Conservation (phyloP, 2,113 vertebrate species). For the Echinops telfairi region DNA sequence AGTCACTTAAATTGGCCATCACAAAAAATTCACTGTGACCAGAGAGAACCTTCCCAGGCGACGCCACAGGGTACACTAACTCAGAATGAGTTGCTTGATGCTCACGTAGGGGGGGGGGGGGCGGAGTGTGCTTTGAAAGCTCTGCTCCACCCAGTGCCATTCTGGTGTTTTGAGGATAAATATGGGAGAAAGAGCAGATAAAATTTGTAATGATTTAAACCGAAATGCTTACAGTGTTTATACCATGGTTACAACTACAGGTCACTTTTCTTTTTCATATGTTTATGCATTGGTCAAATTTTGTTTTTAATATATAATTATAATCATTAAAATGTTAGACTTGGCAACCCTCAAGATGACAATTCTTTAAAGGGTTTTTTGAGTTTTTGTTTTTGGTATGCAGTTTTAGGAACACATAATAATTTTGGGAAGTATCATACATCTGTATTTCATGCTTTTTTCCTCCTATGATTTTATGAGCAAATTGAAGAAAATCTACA, state of each 20-base stretch:
- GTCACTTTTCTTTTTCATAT: slow-evolving; percentile 2
- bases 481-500: background rate
- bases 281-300: slow-evolving; percentile 19
- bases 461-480: background rate
- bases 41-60: no score
- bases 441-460: slow-evolving; percentile 14
- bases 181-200: background rate
- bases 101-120: no score
- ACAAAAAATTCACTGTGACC: no score
- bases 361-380: background rate
- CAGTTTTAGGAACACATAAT: background rate
- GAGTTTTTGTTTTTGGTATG: background rate
- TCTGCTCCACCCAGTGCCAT: no score
- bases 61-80: no score
- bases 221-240: background rate
- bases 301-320: background rate
- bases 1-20: no score
- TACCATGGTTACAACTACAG: background rate
- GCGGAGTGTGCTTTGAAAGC: no score
- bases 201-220: background rate
- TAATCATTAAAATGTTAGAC: background rate
- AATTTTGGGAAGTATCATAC: background rate
- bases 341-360: background rate
- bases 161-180: no score
- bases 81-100: no score